phyloP scores from a whole-genome alignment of 2,888 invertebrate genomes.

The Actias luna region DNA sequence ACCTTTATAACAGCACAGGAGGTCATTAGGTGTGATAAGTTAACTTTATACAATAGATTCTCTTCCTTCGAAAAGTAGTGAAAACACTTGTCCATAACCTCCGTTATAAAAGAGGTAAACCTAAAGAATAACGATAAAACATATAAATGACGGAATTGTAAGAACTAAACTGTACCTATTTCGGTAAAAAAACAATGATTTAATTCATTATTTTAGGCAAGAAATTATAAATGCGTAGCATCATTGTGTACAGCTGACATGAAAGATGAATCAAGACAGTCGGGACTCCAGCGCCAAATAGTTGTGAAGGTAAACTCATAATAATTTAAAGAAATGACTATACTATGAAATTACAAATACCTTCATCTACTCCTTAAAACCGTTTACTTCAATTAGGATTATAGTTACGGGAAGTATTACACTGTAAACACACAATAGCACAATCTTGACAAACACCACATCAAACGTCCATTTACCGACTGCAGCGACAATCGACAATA shows the following conservation, averaged over 20 bases:
- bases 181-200: slow-evolving; percentile 53
- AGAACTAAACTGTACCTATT: slow-evolving; percentile 40
- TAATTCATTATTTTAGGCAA: slow-evolving; percentile 71
- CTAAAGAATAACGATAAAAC: slow-evolving; percentile 63
- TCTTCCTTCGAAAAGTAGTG: slow-evolving; percentile 69
- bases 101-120: slow-evolving; percentile 66
- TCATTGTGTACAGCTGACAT: slow-evolving; percentile 80
- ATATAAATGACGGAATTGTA: slow-evolving; percentile 38
- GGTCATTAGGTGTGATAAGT: slow-evolving; percentile 74
- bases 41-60: slow-evolving; percentile 60
- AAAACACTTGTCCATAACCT: slow-evolving; percentile 77
- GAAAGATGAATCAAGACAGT: slow-evolving; percentile 66
- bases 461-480: slow-evolving; percentile 86
- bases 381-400: slow-evolving; percentile 73
- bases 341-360: slow-evolving; percentile 55
- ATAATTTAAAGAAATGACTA: slow-evolving; percentile 36
- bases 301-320: slow-evolving; percentile 34
- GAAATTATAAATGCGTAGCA: slow-evolving; percentile 74
- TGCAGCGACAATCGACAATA: slow-evolving; percentile 75
- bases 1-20: slow-evolving; percentile 68
- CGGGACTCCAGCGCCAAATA: slow-evolving; percentile 68
- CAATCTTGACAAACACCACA: slow-evolving; percentile 85
- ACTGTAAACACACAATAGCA: slow-evolving; percentile 85
- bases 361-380: slow-evolving; percentile 85
- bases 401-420: slow-evolving; percentile 69